Conservation (phyloP, 2,797 vertebrate genomes). For the Lophotriccus pileatus region DNA sequence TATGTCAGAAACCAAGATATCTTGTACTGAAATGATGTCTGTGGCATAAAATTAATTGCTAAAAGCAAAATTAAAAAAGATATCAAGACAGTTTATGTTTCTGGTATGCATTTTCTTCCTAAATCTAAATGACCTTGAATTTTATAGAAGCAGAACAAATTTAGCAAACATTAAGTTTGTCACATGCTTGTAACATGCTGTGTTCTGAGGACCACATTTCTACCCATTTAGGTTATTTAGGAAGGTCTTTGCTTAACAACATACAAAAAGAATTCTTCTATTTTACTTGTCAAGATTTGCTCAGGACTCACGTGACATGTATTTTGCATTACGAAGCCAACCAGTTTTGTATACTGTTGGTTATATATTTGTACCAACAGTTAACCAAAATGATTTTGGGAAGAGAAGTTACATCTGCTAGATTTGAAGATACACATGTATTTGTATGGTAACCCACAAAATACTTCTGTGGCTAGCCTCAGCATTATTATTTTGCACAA, state of each 20-base stretch:
- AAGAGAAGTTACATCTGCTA: neutral
- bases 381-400: constrained; percentile 45
- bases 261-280: constrained; percentile 23
- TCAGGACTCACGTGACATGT: neutral
- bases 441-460: constrained; percentile 20
- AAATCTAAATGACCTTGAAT: neutral
- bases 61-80: neutral
- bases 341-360: neutral
- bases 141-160: neutral
- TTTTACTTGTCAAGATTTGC: neutral
- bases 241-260: constrained; percentile 11
- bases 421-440: neutral
- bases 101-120: neutral
- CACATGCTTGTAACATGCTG: neutral
- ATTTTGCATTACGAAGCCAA: constrained; percentile 52
- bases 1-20: neutral
- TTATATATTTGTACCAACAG: neutral
- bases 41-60: neutral
- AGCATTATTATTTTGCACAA: constrained; percentile 42
- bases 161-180: neutral
- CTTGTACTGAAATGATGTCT: neutral
- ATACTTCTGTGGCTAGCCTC: constrained; percentile 23
- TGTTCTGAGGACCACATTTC: neutral
- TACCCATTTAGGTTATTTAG: neutral
- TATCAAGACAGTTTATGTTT: neutral